Evolutionary conservation across 2,113 vertebrate species (phyloP).

Genomic region (Vireo altiloquus): DNA sequence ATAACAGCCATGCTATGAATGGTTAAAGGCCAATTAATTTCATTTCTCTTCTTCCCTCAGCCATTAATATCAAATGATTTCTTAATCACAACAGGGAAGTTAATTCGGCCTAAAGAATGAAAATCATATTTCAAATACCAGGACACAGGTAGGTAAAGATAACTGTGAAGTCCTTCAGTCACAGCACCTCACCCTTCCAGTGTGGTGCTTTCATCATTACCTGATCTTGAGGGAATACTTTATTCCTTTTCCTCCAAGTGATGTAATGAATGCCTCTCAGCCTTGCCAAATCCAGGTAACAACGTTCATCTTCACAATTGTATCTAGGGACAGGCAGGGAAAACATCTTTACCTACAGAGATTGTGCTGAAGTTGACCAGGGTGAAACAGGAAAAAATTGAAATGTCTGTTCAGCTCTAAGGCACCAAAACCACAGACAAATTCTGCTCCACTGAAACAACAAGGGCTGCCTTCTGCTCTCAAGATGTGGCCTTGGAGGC

Average conservation of each 20-base stretch:
- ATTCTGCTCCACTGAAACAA: not conserved
- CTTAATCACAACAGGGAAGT: not conserved
- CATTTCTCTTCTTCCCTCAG: not conserved
- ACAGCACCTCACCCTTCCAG: not conserved
- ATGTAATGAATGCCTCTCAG: conserved; percentile 90
- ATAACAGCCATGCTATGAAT: not conserved
- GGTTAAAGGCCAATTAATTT: conserved; percentile 47
- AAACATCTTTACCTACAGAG: not conserved
- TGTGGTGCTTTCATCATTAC: conserved; percentile 66
- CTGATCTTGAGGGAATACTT: conserved; percentile 94
- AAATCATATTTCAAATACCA: not conserved
- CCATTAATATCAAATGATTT: conserved; percentile 38
- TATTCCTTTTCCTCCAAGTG: conserved; percentile 89
- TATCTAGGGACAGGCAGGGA: conserved; percentile 76
- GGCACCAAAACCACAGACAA: not conserved
- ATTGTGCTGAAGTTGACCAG: not conserved
- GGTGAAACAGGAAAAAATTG: not conserved
- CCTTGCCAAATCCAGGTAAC: conserved; percentile 93
- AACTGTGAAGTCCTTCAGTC: not conserved
- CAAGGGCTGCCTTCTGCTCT: not conserved
- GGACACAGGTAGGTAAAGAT: not conserved
- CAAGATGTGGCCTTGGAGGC: not conserved
- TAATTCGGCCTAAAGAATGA: conserved; percentile 4
- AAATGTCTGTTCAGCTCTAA: not conserved
- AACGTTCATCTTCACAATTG: conserved; percentile 96